Evolutionary conservation across 1,140 invertebrate genomes (phyloP).

Genomic region (Eulimnadia texana): DNA sequence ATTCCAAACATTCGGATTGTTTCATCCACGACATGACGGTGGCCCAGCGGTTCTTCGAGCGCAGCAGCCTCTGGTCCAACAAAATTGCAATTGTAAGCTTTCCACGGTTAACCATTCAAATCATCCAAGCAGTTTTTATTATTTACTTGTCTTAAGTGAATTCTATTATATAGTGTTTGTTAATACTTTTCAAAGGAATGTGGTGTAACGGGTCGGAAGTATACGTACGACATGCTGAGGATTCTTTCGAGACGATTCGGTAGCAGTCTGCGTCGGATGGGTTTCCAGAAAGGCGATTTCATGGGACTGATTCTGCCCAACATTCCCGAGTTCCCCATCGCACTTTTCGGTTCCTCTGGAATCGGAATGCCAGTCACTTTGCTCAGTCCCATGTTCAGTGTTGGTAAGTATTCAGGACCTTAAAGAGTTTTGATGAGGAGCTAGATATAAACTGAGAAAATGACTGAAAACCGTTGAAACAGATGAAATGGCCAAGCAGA

Average conservation of each 20-base stretch:
- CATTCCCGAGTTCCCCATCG: conserved; percentile 30
- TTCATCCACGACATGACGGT: conserved; percentile 12
- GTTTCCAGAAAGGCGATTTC: conserved; percentile 33
- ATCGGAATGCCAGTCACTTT: conserved; percentile 31
- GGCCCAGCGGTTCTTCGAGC: conserved; percentile 5
- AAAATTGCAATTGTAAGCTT: conserved; percentile 13
- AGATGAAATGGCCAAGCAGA: conserved; percentile 64
- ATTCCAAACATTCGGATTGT: conserved; percentile 9
- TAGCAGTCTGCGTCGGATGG: conserved; percentile 25
- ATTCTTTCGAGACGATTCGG: conserved; percentile 23
- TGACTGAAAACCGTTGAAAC: neutral
- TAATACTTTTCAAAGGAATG: conserved; percentile 21
- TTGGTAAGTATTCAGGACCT: conserved; percentile 24
- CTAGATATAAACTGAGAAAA: neutral
- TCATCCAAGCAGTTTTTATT: neutral
- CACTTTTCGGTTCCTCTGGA: conserved; percentile 27
- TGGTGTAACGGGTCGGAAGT: conserved; percentile 27
- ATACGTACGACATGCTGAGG: conserved; percentile 27
- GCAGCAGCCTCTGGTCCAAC: conserved; percentile 10
- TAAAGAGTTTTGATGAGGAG: neutral
- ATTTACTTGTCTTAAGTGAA: neutral
- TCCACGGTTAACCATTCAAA: neutral
- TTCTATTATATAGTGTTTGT: neutral
- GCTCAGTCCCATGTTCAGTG: conserved; percentile 32
- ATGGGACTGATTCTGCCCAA: conserved; percentile 30